Evolutionary conservation across 2,888 invertebrate species (phyloP).

Genomic region (Cephus runcator): DNA sequence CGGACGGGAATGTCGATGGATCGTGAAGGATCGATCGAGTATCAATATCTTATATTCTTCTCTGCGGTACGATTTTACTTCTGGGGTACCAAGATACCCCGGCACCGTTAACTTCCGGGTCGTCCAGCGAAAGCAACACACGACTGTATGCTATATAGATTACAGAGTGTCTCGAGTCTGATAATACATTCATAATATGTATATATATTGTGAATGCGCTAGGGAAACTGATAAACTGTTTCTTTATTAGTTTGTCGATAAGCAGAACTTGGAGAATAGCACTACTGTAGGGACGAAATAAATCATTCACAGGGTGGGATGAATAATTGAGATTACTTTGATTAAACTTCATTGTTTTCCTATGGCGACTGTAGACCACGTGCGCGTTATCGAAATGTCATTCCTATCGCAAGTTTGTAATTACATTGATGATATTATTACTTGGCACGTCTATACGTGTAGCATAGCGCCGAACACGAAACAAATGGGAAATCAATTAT

Average conservation of each 20-base stretch:
- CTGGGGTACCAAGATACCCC: background rate
- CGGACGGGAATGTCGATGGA: background rate
- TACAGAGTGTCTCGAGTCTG: background rate
- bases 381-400: background rate
- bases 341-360: background rate
- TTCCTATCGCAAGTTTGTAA: background rate
- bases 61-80: background rate
- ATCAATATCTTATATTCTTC: background rate
- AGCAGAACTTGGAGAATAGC: background rate
- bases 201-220: background rate
- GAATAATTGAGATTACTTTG: background rate
- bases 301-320: background rate
- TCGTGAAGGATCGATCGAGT: background rate
- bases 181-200: background rate
- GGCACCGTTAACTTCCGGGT: background rate
- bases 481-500: background rate
- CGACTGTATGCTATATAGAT: background rate
- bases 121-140: background rate
- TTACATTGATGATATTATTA: background rate
- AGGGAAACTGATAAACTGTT: background rate
- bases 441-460: background rate
- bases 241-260: background rate
- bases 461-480: background rate
- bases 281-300: background rate
- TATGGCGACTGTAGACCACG: background rate